Percentiles rank a stretch among this genome's conserved stretches.
Conservation (phyloP, 2,888 invertebrate genomes). For the Capitulum mitella region DNA sequence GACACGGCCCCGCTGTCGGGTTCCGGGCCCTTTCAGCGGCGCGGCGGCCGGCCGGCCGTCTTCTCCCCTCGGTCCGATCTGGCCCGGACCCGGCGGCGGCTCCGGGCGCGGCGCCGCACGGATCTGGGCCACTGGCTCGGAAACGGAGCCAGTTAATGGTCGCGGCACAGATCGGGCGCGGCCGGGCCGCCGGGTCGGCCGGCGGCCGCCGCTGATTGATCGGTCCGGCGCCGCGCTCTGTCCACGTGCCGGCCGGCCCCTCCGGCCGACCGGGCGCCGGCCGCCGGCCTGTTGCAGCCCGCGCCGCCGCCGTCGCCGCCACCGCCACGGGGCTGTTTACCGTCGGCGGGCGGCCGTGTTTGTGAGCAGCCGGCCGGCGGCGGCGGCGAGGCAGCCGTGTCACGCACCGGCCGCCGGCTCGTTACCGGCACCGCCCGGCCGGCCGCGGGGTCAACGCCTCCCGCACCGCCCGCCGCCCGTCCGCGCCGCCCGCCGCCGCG, state of each 20-base stretch:
- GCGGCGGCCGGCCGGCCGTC: too few species aligned
- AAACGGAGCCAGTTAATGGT: too few species aligned
- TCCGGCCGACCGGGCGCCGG: background rate
- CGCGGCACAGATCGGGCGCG: background rate
- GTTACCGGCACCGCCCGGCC: background rate
- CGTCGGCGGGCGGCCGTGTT: background rate
- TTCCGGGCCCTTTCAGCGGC: too few species aligned
- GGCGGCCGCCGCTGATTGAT: too few species aligned
- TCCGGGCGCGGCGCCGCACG: too few species aligned
- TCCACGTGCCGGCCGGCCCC: too few species aligned
- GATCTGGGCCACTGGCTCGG: too few species aligned
- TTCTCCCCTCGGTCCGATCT: too few species aligned
- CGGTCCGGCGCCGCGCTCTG: background rate
- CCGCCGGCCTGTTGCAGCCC: background rate
- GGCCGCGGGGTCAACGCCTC: background rate
- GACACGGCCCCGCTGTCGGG: too few species aligned
- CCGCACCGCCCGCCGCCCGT: background rate
- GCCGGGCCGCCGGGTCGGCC: background rate
- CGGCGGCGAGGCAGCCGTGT: background rate
- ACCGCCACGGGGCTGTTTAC: background rate
- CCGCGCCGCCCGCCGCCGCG: background rate
- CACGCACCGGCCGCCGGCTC: background rate
- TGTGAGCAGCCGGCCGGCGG: background rate
- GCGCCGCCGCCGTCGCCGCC: background rate
- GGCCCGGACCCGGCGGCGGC: too few species aligned